Conservation (phyloP, 2,888 invertebrate genomes). For the Stenodera caucasica region DNA sequence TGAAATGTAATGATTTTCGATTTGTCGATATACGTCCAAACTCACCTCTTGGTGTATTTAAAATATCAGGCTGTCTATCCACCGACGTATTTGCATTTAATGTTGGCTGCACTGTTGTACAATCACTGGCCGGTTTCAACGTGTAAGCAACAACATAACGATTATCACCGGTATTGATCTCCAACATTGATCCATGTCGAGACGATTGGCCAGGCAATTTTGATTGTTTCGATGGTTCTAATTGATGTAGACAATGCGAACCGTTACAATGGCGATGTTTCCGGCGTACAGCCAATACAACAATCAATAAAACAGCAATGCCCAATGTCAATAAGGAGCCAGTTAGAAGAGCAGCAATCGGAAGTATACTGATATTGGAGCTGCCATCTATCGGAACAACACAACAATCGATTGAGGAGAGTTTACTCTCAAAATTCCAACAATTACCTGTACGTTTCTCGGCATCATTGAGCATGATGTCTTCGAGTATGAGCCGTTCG, state of each 20-base stretch:
- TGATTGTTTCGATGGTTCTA: conserved; percentile 57
- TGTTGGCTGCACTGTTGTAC: conserved; percentile 40
- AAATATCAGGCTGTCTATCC: conserved; percentile 62
- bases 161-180: conserved; percentile 80
- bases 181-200: conserved; percentile 62
- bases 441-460: conserved; percentile 79
- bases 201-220: conserved; percentile 56
- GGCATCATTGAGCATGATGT: conserved; percentile 84
- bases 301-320: conserved; percentile 65
- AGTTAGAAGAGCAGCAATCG: conserved; percentile 69
- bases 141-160: conserved; percentile 86
- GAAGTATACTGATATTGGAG: conserved; percentile 69
- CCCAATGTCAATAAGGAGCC: conserved; percentile 69
- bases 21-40: conserved; percentile 35
- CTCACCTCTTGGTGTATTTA: conserved; percentile 76
- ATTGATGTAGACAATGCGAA: conserved; percentile 53
- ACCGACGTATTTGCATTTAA: conserved; percentile 41
- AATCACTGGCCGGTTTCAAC: conserved; percentile 66
- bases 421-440: no score
- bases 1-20: conserved; percentile 17
- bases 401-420: background rate
- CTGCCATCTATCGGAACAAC: conserved; percentile 63
- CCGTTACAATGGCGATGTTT: conserved; percentile 55
- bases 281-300: conserved; percentile 66
- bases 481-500: conserved; percentile 78